Evolutionary conservation across 2,888 invertebrate species (phyloP), one percentile per base, ranked within the genome.

Genomic region (Aphelenchoides bicaudatus): DNA sequence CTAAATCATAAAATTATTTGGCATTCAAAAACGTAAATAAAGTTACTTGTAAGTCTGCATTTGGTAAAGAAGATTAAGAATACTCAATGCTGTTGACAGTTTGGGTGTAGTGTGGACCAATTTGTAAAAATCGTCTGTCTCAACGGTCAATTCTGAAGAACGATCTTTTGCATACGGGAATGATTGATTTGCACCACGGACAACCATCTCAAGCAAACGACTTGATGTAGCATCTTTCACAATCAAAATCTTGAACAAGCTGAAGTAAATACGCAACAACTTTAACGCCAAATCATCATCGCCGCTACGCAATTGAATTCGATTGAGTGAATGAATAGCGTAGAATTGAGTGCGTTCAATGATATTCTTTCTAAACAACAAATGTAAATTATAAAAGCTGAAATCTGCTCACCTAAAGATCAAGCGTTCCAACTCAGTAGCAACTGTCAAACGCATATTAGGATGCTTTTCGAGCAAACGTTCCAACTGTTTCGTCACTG

Each of bases 181-280:
- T 0, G 90, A 88, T 71, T 88, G 84, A 75, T 89, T 89, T 3
- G 91, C 86, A 1, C 91, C 91, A 62, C 86, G 85, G 48, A 91
- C 81, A 52, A 91, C 84, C 0, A 87, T 88, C 65, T 87, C 87
- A 87, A 91, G 87, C 83, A 90, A 87, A 75, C 88, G 86, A 70
- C 86, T 87, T 74, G 90, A 88, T 78, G 46, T 51, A 46, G 86
- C 87, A 79, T 91, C 90, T 3, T 63, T 65, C 5, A 63, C 59
- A 8, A 91, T 86, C 13, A 78, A 58, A 49, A 90, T 88, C 82
- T 91, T 92, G 83, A 98, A 98, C 80, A 96, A 90, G 0, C 90
- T 87, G 79, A 98, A 91, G 80, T 96, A 98, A 50, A 96, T 88
- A 65, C 87, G 85, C 43, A 98, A 88, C 30, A 98, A 83, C 70